phyloP scores from a whole-genome alignment of 2,888 invertebrate genomes.

The Stenodema calcarata region DNA sequence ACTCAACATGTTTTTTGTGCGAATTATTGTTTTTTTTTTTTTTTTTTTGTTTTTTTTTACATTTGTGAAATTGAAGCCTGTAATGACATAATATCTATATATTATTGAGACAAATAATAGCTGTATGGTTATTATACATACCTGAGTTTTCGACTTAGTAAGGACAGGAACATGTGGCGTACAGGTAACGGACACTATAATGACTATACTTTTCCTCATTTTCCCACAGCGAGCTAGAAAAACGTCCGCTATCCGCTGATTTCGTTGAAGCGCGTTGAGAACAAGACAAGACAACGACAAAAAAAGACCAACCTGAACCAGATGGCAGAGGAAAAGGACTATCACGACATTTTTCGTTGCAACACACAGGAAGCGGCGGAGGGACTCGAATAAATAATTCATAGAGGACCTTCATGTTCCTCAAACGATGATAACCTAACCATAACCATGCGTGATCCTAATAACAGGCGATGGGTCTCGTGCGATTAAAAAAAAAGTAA shows the following conservation, averaged over 20 bases:
- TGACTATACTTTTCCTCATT: neutral
- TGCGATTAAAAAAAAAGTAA: neutral
- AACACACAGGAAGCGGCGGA: neutral
- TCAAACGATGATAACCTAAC: neutral
- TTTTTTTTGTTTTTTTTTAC: too few species aligned
- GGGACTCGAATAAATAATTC: neutral
- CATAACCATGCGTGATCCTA: neutral
- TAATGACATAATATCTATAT: too few species aligned
- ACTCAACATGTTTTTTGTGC: too few species aligned
- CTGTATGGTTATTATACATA: too few species aligned
- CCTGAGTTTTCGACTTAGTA: too few species aligned
- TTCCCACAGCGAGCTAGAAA: neutral
- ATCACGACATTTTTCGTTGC: slow-evolving; percentile 2
- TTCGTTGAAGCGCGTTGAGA: neutral
- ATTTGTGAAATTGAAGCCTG: too few species aligned
- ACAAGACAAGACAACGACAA: neutral
- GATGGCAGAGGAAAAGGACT: neutral
- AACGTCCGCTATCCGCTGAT: neutral
- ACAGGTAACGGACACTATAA: too few species aligned
- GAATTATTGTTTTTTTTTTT: too few species aligned
- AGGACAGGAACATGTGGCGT: too few species aligned
- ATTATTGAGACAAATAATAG: too few species aligned
- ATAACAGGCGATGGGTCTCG: neutral
- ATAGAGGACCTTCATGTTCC: slow-evolving; percentile 1
- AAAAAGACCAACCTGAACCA: neutral